Evolutionary conservation across 1,140 invertebrate species (phyloP), one percentile per base, ranked within the genome.

Genomic region (Drosophila melanogaster): DNA sequence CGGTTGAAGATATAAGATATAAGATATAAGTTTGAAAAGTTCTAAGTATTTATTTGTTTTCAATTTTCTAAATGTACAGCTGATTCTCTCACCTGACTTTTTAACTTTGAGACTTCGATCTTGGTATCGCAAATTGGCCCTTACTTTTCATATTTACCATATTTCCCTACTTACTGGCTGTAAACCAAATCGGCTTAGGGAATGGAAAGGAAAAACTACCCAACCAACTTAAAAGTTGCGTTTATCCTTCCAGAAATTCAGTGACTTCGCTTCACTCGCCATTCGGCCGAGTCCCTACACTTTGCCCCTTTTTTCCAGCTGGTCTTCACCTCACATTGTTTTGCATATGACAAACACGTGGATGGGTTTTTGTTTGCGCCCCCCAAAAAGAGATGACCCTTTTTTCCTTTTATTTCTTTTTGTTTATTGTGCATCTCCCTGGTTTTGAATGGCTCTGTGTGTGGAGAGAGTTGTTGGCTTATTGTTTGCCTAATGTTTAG

Each of bases 401-500:
- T 87, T 86, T 80, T 77, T 53, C 17, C 30, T 46, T 46, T 46
- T 47, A 50, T 56, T 38, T 37, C 37, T 24, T 35, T 40, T 41
- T 51, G 12, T 41, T 59, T 75, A 22, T 51, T 65, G 33, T 57
- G 53, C 43, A 17, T 55, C 35, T 38, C 35, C 15, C 26, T 46
- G 58, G 30, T 10, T 30, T 30, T 60, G 33, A 22, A 12, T 22
- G 43, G 17, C 44, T 37, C 37, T 56, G 41, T 58, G 53, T 69
- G 41, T 57, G 41, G 51, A 60, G 4, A 40, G 61, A 73, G 67
- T 75, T 75, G 79, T 56, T 61, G 69, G 56, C 54, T 79, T 80
- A 67, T 69, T 81, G 83, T 86, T 78, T 86, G 74, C 75, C 49
- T 86, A 86, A 87, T 86, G 83, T 86, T 86, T 87, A 86, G 78